These are phyloP conservation scores for Gambusia holbrooki DNA, from an alignment of 2,113 vertebrate species.

Conservation along the genomic window DNA sequence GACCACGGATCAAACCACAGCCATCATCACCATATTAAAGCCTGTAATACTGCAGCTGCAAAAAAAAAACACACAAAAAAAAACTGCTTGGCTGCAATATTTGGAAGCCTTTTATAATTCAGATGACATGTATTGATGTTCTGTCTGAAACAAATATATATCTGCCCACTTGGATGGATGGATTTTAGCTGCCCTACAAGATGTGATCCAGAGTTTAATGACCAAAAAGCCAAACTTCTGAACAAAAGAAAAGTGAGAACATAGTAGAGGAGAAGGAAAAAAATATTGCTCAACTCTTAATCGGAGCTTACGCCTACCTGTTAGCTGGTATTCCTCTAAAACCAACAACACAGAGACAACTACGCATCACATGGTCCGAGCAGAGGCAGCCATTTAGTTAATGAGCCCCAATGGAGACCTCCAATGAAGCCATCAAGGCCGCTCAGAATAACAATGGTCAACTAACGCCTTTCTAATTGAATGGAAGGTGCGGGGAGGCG, in stretches of 20 bases:
- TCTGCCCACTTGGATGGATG: background rate
- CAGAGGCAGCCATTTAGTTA: constrained; percentile 80
- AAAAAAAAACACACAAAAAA: too few species aligned
- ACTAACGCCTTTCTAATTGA: constrained; percentile 85
- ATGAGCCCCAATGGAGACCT: constrained; percentile 82
- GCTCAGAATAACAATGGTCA: constrained; percentile 84
- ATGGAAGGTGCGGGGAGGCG: constrained; percentile 78
- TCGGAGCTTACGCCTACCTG: background rate
- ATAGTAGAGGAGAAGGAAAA: background rate
- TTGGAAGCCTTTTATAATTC: background rate
- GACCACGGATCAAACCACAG: background rate
- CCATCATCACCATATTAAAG: background rate
- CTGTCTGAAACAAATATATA: background rate
- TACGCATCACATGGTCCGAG: constrained; percentile 58
- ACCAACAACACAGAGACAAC: constrained; percentile 48
- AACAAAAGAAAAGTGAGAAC: background rate
- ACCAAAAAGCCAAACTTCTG: background rate
- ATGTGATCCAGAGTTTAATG: background rate
- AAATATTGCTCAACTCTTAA: background rate
- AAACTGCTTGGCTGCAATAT: too few species aligned
- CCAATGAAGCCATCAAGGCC: constrained; percentile 85
- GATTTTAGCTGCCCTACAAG: background rate
- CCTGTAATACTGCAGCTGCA: background rate
- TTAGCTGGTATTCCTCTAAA: constrained; percentile 20
- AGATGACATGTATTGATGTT: background rate